A percentile compares a stretch with the other conserved stretches of the same genome.
phyloP scores from a whole-genome alignment of 2,797 vertebrate genomes.

The Macrochelys suwanniensis region DNA sequence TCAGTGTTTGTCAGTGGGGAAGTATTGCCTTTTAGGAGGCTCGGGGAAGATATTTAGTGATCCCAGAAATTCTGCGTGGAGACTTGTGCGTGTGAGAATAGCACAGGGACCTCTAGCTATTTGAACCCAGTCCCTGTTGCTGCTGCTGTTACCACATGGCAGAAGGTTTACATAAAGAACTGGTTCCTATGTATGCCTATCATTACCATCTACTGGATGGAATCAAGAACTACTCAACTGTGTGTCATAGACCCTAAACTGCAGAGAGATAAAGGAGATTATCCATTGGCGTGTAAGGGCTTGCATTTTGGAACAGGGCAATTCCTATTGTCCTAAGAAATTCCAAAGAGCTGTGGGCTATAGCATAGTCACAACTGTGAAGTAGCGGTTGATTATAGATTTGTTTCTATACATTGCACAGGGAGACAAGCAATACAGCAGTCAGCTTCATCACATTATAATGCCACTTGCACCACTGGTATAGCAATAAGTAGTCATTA shows the following conservation, averaged over 20 bases:
- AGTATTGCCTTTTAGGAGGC: not conserved
- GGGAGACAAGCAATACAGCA: accelerated
- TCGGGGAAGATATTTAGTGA: not conserved
- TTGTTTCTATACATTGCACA: not conserved
- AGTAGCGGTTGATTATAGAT: not conserved
- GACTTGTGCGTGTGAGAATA: not conserved
- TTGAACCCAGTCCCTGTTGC: not conserved
- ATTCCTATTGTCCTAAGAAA: accelerated
- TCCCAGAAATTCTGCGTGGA: not conserved
- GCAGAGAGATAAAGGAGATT: not conserved
- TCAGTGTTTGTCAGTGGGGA: not conserved
- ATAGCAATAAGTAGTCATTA: not conserved
- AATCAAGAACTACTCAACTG: not conserved
- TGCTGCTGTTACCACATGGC: not conserved
- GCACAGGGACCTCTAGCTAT: not conserved
- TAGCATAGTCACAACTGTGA: not conserved
- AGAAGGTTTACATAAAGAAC: not conserved
- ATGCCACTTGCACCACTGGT: not conserved
- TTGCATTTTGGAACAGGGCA: not conserved
- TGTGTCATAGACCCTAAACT: not conserved
- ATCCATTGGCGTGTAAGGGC: not conserved
- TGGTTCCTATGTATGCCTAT: not conserved
- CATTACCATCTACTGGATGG: not conserved
- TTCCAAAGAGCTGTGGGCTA: not conserved
- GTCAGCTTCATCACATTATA: not conserved